A percentile compares a stretch with the other conserved stretches of the same genome.
phyloP scores from a whole-genome alignment of 1,140 invertebrate genomes.

The Branchinecta lynchi region DNA sequence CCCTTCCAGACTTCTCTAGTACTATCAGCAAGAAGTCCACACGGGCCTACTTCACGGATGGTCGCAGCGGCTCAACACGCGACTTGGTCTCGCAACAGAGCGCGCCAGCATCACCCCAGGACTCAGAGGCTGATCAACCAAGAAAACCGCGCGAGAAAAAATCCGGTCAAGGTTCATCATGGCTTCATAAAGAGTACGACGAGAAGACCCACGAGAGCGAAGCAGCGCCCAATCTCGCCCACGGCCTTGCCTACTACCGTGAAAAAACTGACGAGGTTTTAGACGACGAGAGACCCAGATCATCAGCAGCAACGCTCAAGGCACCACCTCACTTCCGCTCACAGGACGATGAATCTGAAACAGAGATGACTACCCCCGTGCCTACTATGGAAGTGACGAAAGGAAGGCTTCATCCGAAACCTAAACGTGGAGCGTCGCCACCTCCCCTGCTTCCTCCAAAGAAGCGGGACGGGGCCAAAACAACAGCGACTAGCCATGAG shows the following conservation, averaged over 20 bases:
- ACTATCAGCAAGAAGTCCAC: constrained; percentile 8
- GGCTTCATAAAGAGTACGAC: constrained; percentile 6
- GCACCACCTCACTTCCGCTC: constrained; percentile 15
- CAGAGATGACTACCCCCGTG: background rate
- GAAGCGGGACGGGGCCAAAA: background rate
- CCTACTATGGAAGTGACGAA: background rate
- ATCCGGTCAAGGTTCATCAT: background rate
- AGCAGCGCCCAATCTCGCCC: constrained; percentile 13
- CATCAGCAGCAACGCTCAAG: constrained; percentile 16
- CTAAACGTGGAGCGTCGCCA: background rate
- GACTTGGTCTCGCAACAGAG: constrained; percentile 13
- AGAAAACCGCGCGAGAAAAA: background rate
- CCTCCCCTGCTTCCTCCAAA: constrained; percentile 11
- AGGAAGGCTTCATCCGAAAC: background rate
- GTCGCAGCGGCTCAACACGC: constrained; percentile 17
- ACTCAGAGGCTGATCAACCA: background rate
- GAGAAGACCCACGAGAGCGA: background rate
- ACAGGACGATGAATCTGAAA: background rate
- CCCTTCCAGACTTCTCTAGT: constrained; percentile 12
- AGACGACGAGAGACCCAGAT: constrained; percentile 16
- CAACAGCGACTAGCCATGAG: background rate
- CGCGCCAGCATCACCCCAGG: background rate
- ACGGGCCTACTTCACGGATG: constrained; percentile 20
- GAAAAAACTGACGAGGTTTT: constrained; percentile 14
- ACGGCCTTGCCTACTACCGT: constrained; percentile 12